Conservation (phyloP, 1,140 invertebrate species). For the Telenomus remus region DNA sequence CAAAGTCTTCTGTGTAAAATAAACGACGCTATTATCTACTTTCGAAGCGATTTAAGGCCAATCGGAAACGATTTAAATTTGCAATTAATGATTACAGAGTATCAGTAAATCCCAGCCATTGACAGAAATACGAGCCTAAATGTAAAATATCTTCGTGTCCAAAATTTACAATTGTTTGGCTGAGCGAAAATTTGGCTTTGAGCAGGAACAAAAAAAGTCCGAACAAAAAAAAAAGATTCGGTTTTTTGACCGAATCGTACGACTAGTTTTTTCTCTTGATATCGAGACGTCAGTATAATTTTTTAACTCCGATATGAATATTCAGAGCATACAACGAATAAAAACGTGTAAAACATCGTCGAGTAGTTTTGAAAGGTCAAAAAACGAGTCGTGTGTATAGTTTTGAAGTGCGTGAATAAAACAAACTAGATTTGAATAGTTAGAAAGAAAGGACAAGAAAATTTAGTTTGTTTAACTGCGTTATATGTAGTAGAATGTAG, state of each 20-base stretch:
- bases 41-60: constrained; percentile 33
- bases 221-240: too few relatives aligned
- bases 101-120: constrained; percentile 19
- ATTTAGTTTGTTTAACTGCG: constrained; percentile 24
- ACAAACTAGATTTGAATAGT: constrained; percentile 5
- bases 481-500: constrained; percentile 9
- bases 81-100: constrained; percentile 28
- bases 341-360: too few relatives aligned
- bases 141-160: constrained; percentile 9
- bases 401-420: not conserved
- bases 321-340: too few relatives aligned
- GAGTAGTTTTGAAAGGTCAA: not conserved
- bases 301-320: too few relatives aligned
- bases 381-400: not conserved
- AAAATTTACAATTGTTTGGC: not conserved
- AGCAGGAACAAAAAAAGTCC: too few relatives aligned
- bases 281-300: too few relatives aligned
- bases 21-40: constrained; percentile 42
- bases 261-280: too few relatives aligned
- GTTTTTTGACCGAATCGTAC: too few relatives aligned
- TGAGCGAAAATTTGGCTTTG: too few relatives aligned
- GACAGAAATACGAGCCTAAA: constrained; percentile 13
- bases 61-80: constrained; percentile 41
- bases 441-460: constrained; percentile 20
- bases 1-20: constrained; percentile 32